A percentile compares a stretch with the other conserved stretches of the same genome.
These are phyloP conservation scores for Platysteira castanea DNA, from an alignment of 2,113 vertebrate species.

Conservation along the genomic window DNA sequence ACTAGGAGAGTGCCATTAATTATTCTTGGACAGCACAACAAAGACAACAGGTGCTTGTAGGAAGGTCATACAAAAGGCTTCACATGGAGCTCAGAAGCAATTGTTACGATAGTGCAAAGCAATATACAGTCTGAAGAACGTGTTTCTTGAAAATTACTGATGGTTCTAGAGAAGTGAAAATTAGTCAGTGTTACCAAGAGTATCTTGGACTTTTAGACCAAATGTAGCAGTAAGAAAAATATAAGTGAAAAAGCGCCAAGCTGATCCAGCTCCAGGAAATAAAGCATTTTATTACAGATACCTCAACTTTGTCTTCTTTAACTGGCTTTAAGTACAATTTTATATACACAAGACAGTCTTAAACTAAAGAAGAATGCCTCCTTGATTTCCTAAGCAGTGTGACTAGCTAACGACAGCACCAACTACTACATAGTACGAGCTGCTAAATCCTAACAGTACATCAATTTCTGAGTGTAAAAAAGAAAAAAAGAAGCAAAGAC, in stretches of 20 bases:
- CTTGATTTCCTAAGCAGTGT: neutral
- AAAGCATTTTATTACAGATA: neutral
- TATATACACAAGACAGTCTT: neutral
- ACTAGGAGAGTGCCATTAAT: conserved; percentile 61
- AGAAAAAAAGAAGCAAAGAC: neutral
- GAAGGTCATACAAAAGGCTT: conserved; percentile 30
- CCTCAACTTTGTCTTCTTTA: neutral
- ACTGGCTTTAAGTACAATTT: neutral
- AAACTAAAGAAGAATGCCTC: neutral
- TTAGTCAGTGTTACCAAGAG: neutral
- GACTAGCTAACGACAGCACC: neutral
- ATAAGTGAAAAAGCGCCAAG: neutral
- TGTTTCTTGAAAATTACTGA: neutral
- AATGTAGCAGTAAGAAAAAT: neutral
- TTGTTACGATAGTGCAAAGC: neutral
- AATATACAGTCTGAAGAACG: neutral
- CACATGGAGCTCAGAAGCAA: neutral
- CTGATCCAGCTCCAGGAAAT: neutral
- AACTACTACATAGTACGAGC: neutral
- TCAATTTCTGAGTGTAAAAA: neutral
- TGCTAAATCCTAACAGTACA: neutral
- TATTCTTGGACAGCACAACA: conserved; percentile 59
- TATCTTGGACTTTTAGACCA: neutral
- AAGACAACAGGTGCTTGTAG: conserved; percentile 55
- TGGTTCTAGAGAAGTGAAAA: neutral